These are phyloP conservation scores for Caenorhabditis virilis DNA, from an alignment of 2,888 invertebrate genomes.

Conservation along the genomic window DNA sequence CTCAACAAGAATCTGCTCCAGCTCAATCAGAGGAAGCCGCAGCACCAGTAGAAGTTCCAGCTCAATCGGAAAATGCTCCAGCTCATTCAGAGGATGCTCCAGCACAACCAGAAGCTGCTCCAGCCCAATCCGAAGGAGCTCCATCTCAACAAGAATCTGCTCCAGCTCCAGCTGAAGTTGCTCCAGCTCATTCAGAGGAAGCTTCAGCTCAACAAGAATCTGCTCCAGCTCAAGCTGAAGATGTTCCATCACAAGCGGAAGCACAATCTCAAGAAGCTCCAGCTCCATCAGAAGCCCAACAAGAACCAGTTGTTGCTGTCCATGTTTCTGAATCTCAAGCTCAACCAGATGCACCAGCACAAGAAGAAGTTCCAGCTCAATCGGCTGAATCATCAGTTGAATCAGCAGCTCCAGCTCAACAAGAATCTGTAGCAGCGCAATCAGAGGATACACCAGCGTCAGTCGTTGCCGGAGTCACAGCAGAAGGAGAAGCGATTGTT, in stretches of 20 bases:
- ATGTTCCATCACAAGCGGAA: not conserved
- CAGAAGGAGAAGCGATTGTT: too few relatives aligned
- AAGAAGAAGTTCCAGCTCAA: too few relatives aligned
- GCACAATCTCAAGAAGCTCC: slow-evolving; percentile 1
- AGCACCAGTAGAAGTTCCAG: not conserved
- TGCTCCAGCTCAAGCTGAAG: not conserved
- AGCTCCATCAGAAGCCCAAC: not conserved
- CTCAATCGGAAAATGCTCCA: slow-evolving; percentile 3
- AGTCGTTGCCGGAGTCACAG: too few relatives aligned
- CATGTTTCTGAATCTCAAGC: too few relatives aligned
- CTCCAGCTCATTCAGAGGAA: not conserved
- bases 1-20: not conserved
- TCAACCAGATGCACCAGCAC: too few relatives aligned
- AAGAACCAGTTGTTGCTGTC: too few relatives aligned
- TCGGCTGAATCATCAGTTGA: too few relatives aligned
- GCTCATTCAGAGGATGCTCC: not conserved
- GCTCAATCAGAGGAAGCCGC: not conserved
- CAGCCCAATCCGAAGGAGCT: slow-evolving; percentile 1
- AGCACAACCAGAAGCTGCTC: slow-evolving; percentile 1
- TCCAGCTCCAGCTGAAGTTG: not conserved
- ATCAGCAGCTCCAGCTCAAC: too few relatives aligned
- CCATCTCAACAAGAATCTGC: not conserved
- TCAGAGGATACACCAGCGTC: too few relatives aligned
- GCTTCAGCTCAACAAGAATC: not conserved
- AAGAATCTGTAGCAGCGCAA: too few relatives aligned